Evolutionary conservation across 2,888 invertebrate species (phyloP), one percentile per base, ranked within the genome.

Genomic region (Synanthedon vespiformis): DNA sequence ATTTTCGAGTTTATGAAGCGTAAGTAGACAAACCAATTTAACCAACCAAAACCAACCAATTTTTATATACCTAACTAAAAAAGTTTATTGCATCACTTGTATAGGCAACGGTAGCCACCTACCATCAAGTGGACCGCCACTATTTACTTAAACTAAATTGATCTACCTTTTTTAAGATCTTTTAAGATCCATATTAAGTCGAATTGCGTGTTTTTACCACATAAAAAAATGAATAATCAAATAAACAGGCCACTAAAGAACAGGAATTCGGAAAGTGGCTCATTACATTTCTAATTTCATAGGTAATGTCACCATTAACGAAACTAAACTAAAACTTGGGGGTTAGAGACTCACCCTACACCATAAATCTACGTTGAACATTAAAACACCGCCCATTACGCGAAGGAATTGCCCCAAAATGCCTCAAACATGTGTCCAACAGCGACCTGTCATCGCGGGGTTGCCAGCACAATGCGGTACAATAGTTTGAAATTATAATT

Each of bases 361-460:
- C 69, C 68, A 85, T 86, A 85, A 86, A 86, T 83, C 77, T 67
- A 74, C 59, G 63, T 57, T 65, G 71, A 74, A 78, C 83, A 82
- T 85, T 84, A 85, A 80, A 84, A 84, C 77, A 80, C 77, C 76
- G 71, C 77, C 81, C 77, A 85, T 86, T 85, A 84, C 68, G 68
- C 71, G 68, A 70, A 80, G 82, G 77, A 86, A 86, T 86, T 80
- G 84, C 78, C 81, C 83, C 67, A 79, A 82, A 85, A 83, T 83
- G 84, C 81, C 77, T 78, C 72, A 77, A 83, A 86, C 85, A 86
- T 86, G 85, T 86, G 86, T 83, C 83, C 77, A 75, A 80, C 74
- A 62, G 82, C 76, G 85, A 86, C 81, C 85, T 86, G 86, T 86
- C 86, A 83, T 85, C 86, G 73, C 86, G 73, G 83, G 82, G 85